Base-by-base conservation (phyloP, 2,888 invertebrate genomes). In the Lacanobia wlatinum region DNA sequence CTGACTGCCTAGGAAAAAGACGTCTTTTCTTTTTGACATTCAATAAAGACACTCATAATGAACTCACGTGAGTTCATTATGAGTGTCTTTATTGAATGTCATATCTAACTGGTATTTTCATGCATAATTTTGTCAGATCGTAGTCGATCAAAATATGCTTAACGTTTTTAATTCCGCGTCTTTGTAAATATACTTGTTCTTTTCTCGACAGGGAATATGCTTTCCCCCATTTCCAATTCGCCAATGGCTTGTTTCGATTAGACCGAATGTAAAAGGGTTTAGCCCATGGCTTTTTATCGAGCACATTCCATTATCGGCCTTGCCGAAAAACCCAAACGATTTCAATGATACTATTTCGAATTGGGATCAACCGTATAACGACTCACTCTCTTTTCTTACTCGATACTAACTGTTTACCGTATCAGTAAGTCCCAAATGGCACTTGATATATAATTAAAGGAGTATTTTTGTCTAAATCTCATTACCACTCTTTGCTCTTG, bases 261-360 rank as follows among this genome's bases (percentile, higher is more conserved):
- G 10, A 64, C 18, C 18, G 14, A 66, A 69, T 56, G 40, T 61
- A 60, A 64, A 55, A 55, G 23, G 72, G 67, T 56, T 72, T 3
- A 75, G 14, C 21, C 68, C n/a, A 63, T 76, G 65, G 34, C 12
- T 66, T 80, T 80, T 80, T 72, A 80, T 72, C 65, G 65, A 18
- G 2, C 12, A 48, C 23, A 43, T 76, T 66, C 62, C 38, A 77
- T 56, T 80, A 60, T 55, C 34, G 21, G 40, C 56, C 38, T 58
- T 60, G 53, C 48, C 1, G 18, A 50, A 65, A 53, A 55, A 50
- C 58, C 58, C 64, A 28, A 48, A 50, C 67, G 1, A 52, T 67
- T 65, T 53, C 28, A 62, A n/a, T 34, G 52, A 67, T 52, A 53
- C 18, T 60, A 56, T 58, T 50, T 46, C 18, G 46, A 52, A 63